phyloP scores from a whole-genome alignment of 2,113 vertebrate genomes.

The Lophius piscatorius region DNA sequence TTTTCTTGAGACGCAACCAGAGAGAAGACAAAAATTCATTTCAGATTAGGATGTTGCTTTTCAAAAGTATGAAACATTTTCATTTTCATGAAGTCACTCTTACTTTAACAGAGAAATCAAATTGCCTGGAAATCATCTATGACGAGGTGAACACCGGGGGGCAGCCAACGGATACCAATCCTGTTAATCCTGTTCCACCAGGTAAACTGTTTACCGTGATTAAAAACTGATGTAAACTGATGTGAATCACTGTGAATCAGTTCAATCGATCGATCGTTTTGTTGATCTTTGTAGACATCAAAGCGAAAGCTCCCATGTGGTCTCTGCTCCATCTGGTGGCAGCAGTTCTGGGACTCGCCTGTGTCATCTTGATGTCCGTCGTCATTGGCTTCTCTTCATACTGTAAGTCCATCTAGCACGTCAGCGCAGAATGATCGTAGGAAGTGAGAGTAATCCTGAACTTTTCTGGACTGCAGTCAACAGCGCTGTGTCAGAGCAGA shows the following conservation, averaged over 20 bases:
- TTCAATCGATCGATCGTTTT: not conserved
- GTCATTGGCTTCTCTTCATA: slow-evolving; percentile 15
- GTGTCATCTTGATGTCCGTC: slow-evolving; percentile 20
- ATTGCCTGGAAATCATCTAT: slow-evolving; percentile 26
- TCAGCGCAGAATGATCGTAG: not conserved
- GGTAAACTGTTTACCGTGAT: slow-evolving; percentile 12
- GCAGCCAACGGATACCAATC: not conserved
- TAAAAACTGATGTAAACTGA: not conserved
- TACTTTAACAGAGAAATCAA: slow-evolving; percentile 25
- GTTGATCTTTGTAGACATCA: not conserved
- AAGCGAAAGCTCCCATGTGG: not conserved
- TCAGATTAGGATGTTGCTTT: too few species aligned
- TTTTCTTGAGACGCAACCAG: too few species aligned
- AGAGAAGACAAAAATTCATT: too few species aligned
- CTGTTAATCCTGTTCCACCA: not conserved
- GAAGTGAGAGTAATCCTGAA: not conserved
- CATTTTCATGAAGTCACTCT: not conserved
- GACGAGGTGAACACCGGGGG: slow-evolving; percentile 18
- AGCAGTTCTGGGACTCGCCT: slow-evolving; percentile 23
- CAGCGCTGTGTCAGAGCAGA: not conserved
- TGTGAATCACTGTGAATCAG: not conserved
- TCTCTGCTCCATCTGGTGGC: not conserved
- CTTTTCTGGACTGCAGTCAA: not conserved
- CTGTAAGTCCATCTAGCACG: slow-evolving; percentile 30
- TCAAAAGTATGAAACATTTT: too few species aligned